Evolutionary conservation across 2,797 vertebrate genomes (phyloP).

Genomic region (Paedocypris micromegethes): DNA sequence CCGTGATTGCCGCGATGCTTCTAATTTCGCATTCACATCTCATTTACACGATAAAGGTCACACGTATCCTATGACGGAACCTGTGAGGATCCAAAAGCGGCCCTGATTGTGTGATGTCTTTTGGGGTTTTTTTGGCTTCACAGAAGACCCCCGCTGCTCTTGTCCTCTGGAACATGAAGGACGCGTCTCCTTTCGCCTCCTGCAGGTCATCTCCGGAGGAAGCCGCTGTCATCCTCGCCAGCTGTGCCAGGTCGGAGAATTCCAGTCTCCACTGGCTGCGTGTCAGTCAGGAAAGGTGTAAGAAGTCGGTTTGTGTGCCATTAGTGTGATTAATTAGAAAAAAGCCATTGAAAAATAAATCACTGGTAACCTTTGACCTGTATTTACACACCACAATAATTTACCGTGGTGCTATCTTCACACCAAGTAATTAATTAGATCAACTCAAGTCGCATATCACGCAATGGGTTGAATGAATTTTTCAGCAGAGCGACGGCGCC

Average conservation of each 20-base stretch:
- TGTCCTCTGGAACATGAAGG: conserved; percentile 32
- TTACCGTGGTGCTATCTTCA: neutral
- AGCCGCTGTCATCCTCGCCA: conserved; percentile 35
- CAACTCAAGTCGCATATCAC: neutral
- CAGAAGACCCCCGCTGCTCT: conserved; percentile 38
- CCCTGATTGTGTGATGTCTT: conserved; percentile 15
- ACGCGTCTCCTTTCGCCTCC: conserved; percentile 22
- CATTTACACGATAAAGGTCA: conserved; percentile 36
- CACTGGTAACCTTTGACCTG: too few species aligned
- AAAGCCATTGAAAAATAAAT: too few species aligned
- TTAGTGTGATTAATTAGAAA: too few species aligned
- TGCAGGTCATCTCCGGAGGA: conserved; percentile 38
- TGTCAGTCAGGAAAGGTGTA: conserved; percentile 13
- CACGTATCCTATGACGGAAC: conserved; percentile 17
- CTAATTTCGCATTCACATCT: conserved; percentile 33
- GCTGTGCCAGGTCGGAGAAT: conserved; percentile 30
- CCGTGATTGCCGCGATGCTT: conserved; percentile 13
- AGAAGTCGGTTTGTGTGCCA: conserved; percentile 2
- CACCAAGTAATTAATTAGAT: neutral
- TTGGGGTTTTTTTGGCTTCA: conserved; percentile 29
- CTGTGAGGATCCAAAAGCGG: conserved; percentile 20
- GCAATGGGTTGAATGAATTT: conserved; percentile 1
- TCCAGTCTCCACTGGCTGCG: neutral
- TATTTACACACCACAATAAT: too few species aligned
- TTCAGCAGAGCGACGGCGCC: neutral